phyloP scores from a whole-genome alignment of 2,888 invertebrate genomes.

The Callosobruchus maculatus region DNA sequence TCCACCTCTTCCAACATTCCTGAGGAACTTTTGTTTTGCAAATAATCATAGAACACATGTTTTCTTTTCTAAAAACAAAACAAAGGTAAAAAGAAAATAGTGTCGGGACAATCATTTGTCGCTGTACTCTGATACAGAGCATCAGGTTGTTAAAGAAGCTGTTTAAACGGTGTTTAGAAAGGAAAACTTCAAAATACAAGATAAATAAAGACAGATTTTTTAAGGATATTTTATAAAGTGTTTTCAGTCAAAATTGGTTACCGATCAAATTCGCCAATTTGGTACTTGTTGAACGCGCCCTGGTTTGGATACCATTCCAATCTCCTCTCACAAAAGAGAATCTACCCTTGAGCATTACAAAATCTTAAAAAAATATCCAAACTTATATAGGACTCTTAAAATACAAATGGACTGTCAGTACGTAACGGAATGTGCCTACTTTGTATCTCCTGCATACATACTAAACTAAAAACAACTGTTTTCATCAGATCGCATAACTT shows the following conservation, averaged over 20 bases:
- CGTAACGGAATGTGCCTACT: slow-evolving; percentile 19
- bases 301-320: slow-evolving; percentile 30
- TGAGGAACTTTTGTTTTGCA: neutral
- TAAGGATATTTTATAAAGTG: neutral
- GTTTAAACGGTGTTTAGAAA: neutral
- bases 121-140: neutral
- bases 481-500: too few relatives aligned
- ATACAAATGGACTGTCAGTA: slow-evolving; percentile 46
- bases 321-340: slow-evolving; percentile 21
- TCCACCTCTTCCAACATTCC: neutral
- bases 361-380: slow-evolving; percentile 47
- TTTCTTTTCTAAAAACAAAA: neutral
- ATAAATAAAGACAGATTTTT: slow-evolving; percentile 22
- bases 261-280: slow-evolving; percentile 22
- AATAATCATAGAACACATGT: neutral
- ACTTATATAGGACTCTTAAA: slow-evolving; percentile 45
- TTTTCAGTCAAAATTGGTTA: neutral
- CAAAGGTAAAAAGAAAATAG: neutral
- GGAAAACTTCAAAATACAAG: neutral
- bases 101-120: neutral
- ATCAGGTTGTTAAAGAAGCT: neutral
- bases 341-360: slow-evolving; percentile 47
- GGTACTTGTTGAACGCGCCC: slow-evolving; percentile 29
- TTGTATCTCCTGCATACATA: neutral
- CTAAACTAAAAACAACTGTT: neutral